Evolutionary conservation across 2,888 invertebrate species (phyloP), one percentile per base, ranked within the genome.

Genomic region (Merodon equestris): DNA sequence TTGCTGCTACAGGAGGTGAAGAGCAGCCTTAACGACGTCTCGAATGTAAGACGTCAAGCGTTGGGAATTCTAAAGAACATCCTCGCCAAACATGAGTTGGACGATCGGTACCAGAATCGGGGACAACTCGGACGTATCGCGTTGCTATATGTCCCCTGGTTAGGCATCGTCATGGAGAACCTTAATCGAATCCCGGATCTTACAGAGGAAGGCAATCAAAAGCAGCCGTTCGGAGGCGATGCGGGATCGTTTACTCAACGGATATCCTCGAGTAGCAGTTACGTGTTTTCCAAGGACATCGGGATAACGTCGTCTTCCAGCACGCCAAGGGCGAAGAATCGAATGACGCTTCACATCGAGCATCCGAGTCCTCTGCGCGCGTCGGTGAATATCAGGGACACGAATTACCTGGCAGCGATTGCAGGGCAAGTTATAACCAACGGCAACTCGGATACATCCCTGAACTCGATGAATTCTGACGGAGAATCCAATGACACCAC

Each of bases 11-110:
- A 96, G 89, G 97, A 98, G 91, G 92, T 97, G 7, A 94, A 94
- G 86, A 92, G 93, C 60, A 94, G 97, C 0, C 91, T 99, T 5
- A 94, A 95, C 82, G 97, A 97, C 88, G 92, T 95, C 15, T 92
- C 94, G 0, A 94, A 95, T 79, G 94, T 96, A 82, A 92, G 98
- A 0, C 93, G 94, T 79, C 91, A 93, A 53, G 96, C 97, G 0
- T 91, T 99, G 74, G 90, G 91, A 40, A 94, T 95, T 12, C 90
- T 98, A 17, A 92, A 97, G 73, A 96, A 97, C 87, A 90, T 97
- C 77, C 89, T 99, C 83, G 96, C 96, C 9, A 99, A 99, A 87
- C 98, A 99, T 88, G 95, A 97, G 85, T 91, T 96, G 85, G 98
- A 99, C 88, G 95, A 96, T 87, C 91, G 98, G 72, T 97, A 97